Conservation (phyloP, 2,888 invertebrate species). For the Drosophila pseudotalamancana region DNA sequence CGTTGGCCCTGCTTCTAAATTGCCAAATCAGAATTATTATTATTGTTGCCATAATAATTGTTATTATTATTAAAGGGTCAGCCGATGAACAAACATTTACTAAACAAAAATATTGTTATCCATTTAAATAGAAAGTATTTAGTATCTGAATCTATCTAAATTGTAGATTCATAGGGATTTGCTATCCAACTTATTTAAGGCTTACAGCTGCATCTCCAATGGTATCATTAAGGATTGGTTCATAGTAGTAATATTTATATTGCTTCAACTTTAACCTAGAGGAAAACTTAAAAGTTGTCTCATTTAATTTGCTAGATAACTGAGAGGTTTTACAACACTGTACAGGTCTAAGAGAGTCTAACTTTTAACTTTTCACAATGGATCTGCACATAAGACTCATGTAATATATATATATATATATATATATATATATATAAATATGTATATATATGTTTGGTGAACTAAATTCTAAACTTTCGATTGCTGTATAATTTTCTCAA, state of each 20-base stretch:
- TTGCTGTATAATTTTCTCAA: neutral
- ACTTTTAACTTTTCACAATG: neutral
- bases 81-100: neutral
- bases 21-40: neutral
- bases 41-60: neutral
- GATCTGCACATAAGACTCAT: neutral
- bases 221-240: too few relatives aligned
- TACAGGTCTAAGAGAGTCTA: neutral
- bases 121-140: too few relatives aligned
- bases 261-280: too few relatives aligned
- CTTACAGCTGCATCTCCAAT: too few relatives aligned
- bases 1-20: constrained; percentile 1
- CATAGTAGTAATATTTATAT: too few relatives aligned
- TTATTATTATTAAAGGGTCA: neutral
- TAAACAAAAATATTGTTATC: too few relatives aligned
- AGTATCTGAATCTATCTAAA: too few relatives aligned
- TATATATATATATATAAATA: neutral
- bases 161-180: too few relatives aligned
- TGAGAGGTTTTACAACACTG: too few relatives aligned
- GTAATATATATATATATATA: neutral
- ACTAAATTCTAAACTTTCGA: neutral
- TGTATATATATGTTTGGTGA: neutral
- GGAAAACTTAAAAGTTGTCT: neutral
- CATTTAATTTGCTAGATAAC: too few relatives aligned
- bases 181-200: too few relatives aligned